These are phyloP conservation scores for Protodeltote pygarga DNA, from an alignment of 2,888 invertebrate genomes.

Conservation along the genomic window DNA sequence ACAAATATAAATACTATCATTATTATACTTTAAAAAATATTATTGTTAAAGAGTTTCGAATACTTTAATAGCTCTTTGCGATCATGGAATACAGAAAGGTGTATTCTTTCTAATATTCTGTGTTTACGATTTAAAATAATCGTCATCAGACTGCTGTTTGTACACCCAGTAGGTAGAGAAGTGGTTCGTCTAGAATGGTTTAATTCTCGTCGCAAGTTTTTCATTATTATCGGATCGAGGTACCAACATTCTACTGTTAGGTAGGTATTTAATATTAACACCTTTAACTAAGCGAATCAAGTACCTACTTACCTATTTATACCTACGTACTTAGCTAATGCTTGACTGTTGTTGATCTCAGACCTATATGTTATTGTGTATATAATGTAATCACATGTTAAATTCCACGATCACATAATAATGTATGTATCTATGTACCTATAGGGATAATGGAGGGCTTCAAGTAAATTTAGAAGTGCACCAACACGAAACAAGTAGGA, in stretches of 20 bases:
- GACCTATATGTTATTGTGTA: constrained; percentile 81
- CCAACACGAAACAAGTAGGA: constrained; percentile 81
- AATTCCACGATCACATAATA: constrained; percentile 76
- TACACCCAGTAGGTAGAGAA: constrained; percentile 35
- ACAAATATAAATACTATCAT: constrained; percentile 44
- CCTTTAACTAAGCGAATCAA: constrained; percentile 54
- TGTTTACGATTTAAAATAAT: constrained; percentile 43
- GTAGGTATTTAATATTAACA: constrained; percentile 42
- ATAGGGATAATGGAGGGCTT: constrained; percentile 74
- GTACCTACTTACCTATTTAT: constrained; percentile 56
- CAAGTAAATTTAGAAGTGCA: constrained; percentile 79
- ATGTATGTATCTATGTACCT: constrained; percentile 67
- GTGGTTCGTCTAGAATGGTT: constrained; percentile 36
- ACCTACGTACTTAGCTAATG: constrained; percentile 73
- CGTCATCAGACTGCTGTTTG: constrained; percentile 50
- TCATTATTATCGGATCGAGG: constrained; percentile 29
- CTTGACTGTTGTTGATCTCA: constrained; percentile 86
- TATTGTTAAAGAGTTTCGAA: constrained; percentile 56
- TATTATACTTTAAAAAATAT: constrained; percentile 39
- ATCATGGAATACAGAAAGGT: too few species aligned
- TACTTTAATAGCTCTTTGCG: constrained; percentile 42
- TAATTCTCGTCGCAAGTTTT: constrained; percentile 29
- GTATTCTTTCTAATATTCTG: too few species aligned
- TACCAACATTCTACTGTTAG: constrained; percentile 40
- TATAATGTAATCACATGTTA: constrained; percentile 86